Percentiles rank a stretch among this genome's conserved stretches.
These are phyloP conservation scores for Exephanes ischioxanthus DNA, from an alignment of 2,888 invertebrate genomes.

Conservation along the genomic window DNA sequence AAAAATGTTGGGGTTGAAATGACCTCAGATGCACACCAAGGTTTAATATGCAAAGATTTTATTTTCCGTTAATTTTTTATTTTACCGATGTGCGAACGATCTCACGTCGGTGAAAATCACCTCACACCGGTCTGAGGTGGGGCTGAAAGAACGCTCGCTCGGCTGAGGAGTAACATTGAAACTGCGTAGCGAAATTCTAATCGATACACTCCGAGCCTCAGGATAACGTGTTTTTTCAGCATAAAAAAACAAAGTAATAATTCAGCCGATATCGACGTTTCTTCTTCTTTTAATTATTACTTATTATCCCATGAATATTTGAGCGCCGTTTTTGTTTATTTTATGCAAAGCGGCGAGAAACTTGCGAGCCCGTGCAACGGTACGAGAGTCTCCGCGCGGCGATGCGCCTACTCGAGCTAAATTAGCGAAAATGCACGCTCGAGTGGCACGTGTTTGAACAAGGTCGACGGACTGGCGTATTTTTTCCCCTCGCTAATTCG, in stretches of 20 bases:
- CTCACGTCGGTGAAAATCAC: background rate
- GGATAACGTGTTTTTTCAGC: background rate
- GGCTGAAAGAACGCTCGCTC: background rate
- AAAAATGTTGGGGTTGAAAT: too few species aligned
- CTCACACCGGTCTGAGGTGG: background rate
- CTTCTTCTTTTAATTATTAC: background rate
- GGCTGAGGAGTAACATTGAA: background rate
- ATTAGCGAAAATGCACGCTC: conserved; percentile 50
- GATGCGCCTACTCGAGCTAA: background rate
- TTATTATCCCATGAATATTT: background rate
- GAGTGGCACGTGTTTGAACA: conserved; percentile 47
- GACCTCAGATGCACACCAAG: too few species aligned
- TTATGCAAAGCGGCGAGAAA: background rate
- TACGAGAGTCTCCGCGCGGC: background rate
- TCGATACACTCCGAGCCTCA: background rate
- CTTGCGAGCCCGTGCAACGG: background rate
- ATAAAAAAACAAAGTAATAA: background rate
- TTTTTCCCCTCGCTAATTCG: conserved; percentile 23
- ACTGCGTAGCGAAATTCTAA: conserved; percentile 1
- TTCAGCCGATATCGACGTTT: background rate
- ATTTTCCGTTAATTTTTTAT: too few species aligned
- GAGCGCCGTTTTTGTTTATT: background rate
- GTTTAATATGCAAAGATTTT: too few species aligned
- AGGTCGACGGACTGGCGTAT: conserved; percentile 47
- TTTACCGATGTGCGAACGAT: background rate